phyloP scores from a whole-genome alignment of 1,140 invertebrate genomes.

The Pseudobourletiella spinata region DNA sequence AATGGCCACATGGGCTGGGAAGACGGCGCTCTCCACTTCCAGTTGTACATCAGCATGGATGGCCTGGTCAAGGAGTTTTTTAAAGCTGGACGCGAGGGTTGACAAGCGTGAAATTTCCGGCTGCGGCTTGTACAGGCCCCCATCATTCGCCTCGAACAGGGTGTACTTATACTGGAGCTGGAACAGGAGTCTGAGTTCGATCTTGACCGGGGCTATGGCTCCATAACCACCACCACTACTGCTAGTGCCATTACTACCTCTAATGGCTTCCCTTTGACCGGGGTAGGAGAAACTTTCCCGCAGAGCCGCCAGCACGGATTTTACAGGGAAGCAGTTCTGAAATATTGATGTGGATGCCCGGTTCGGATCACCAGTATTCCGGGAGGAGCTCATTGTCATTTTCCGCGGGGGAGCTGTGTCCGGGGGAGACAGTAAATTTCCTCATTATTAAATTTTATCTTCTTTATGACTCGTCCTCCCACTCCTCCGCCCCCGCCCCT shows the following conservation, averaged over 20 bases:
- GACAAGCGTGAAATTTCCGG: background rate
- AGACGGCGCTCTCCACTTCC: background rate
- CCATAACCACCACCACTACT: background rate
- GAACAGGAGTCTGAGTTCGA: background rate
- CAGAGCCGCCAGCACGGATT: background rate
- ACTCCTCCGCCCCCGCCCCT: no score
- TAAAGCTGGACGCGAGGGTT: background rate
- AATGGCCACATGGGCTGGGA: slow-evolving; percentile 22
- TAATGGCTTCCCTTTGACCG: no score
- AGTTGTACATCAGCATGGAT: slow-evolving; percentile 16
- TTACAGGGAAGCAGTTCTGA: slow-evolving; percentile 1
- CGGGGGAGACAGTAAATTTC: background rate
- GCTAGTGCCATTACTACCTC: no score
- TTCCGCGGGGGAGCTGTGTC: background rate
- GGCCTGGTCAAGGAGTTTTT: slow-evolving; percentile 5
- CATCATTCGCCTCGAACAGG: background rate
- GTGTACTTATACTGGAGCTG: slow-evolving; percentile 2
- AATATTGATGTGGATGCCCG: background rate
- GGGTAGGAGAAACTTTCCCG: background rate
- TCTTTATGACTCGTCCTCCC: no score
- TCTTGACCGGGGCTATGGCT: background rate
- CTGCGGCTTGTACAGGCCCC: background rate
- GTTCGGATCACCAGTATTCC: background rate
- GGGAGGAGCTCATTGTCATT: slow-evolving; percentile 1
- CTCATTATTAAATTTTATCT: slow-evolving; percentile 1